phyloP scores from a whole-genome alignment of 2,113 vertebrate genomes.

The Callipepla squamata region DNA sequence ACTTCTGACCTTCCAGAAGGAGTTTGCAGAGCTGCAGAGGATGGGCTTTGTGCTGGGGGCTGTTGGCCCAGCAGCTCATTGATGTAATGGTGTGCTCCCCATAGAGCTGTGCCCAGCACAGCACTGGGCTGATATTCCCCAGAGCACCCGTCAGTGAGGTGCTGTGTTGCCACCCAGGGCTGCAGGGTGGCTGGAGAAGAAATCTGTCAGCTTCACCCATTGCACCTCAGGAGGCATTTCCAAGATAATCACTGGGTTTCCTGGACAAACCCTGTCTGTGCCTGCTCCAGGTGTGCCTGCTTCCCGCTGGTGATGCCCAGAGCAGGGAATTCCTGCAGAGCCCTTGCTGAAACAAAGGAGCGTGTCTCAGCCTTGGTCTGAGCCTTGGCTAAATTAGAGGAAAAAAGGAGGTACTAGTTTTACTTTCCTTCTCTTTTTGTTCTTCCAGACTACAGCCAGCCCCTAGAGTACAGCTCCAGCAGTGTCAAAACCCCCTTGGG shows the following conservation, averaged over 20 bases:
- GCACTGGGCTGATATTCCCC: not conserved
- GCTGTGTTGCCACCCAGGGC: not conserved
- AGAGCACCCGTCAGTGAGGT: fast-evolving
- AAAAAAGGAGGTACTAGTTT: not conserved
- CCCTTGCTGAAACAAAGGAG: not conserved
- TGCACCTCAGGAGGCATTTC: not conserved
- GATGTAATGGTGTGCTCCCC: too few relatives aligned
- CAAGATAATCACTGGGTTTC: not conserved
- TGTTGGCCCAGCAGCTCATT: not conserved
- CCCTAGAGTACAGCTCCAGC: not conserved
- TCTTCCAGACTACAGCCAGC: not conserved
- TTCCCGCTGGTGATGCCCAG: not conserved
- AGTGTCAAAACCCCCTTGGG: not conserved
- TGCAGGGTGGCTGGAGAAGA: not conserved
- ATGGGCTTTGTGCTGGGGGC: not conserved
- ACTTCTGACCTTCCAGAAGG: not conserved
- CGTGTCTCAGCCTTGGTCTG: not conserved
- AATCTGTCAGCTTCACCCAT: not conserved
- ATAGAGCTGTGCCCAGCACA: not conserved
- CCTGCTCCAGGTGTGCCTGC: not conserved
- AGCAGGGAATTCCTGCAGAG: not conserved
- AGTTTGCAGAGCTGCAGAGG: not conserved
- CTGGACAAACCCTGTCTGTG: not conserved
- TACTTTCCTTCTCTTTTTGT: not conserved
- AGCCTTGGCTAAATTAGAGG: not conserved